Base-by-base conservation (phyloP, 2,888 invertebrate species). In the Odiellus spinosus region DNA sequence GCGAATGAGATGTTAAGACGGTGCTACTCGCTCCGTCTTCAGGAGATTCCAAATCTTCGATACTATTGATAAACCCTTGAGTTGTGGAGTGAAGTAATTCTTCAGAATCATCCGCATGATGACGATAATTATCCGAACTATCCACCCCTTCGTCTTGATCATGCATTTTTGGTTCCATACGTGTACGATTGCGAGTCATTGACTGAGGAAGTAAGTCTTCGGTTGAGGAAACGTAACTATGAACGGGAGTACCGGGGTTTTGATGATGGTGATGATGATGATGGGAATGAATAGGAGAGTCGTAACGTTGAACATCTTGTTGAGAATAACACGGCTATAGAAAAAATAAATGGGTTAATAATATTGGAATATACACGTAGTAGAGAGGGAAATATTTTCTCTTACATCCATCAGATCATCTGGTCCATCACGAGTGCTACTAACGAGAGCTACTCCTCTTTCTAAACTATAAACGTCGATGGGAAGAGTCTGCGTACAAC, bases 381-480 rank as follows among this genome's bases (percentile, higher is more conserved):
- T n/a, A n/a, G n/a, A n/a, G n/a, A n/a, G n/a, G n/a, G 8, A 26
- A 26, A 26, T 8, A 26, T 26, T 26, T 6, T 17, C 15, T 41
- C 40, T 49, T 47, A 52, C 49, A 32, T 48, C 38, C 17, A 49
- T 48, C 14, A 45, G 43, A 48, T 45, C 49, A 42, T 52, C 49
- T 6, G 49, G 52, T 21, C 49, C 49, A 41, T 52, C 52, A 20
- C 49, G 46, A 33, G 52, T 47, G 32, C 52, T 52, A 18, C 49
- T 46, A 12, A 52, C 52, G 11, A 52, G 44, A 2, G 52, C 49
- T 17, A 48, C 48, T 12, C 49, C 47, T 44, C 52, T 42, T 34
- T 52, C 52, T 21, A 52, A 45, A n/a, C 47, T 38, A 46, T 52
- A 52, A 11, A 49, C 52, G 46, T 52, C 49, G 17, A 52, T 17